Evolutionary conservation across 1,140 invertebrate species (phyloP), one percentile per base, ranked within the genome.

Genomic region (Conus betulinus): DNA sequence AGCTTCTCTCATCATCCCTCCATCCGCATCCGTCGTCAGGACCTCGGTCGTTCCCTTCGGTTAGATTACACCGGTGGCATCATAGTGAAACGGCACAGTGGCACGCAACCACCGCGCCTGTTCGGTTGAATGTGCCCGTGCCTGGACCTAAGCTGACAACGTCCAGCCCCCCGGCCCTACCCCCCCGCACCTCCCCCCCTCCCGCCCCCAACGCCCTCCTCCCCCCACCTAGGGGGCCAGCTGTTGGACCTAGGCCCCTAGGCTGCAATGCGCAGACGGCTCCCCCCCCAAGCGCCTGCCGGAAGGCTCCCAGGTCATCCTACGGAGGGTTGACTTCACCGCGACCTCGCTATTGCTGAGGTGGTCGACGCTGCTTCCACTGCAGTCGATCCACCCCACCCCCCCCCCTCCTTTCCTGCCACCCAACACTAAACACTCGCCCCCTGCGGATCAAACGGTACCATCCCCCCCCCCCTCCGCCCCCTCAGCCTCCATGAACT

Each of bases 21-120:
- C n/a, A 17, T n/a, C n/a, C n/a, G n/a, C 74, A n/a, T 74, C n/a
- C 84, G 27, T 71, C 71, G 85, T 78, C 85, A 27, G n/a, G 55
- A 20, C 6, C 78, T 10, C 6, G 5, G 57, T 84, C 55, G n/a
- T 27, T 4, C n/a, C n/a, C n/a, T n/a, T n/a, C n/a, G n/a, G n/a
- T n/a, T n/a, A n/a, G n/a, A n/a, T n/a, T n/a, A n/a, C n/a, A n/a
- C 25, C 7, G 55, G 20, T 60, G 55, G 11, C n/a, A n/a, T 25
- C 23, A 6, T 10, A n/a, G 82, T 60, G 55, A 39, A 74, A 67
- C 74, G 71, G 27, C 74, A 74, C 5, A 27, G 55, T 13, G 39
- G 71, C 25, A 51, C 74, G 74, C 85, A 87, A n/a, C n/a, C n/a
- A n/a, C n/a, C n/a, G 85, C 85, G 85, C 85, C 10, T 87, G 85